Evolutionary conservation across 1,140 invertebrate genomes (phyloP).

Genomic region (Copidosoma floridanum): DNA sequence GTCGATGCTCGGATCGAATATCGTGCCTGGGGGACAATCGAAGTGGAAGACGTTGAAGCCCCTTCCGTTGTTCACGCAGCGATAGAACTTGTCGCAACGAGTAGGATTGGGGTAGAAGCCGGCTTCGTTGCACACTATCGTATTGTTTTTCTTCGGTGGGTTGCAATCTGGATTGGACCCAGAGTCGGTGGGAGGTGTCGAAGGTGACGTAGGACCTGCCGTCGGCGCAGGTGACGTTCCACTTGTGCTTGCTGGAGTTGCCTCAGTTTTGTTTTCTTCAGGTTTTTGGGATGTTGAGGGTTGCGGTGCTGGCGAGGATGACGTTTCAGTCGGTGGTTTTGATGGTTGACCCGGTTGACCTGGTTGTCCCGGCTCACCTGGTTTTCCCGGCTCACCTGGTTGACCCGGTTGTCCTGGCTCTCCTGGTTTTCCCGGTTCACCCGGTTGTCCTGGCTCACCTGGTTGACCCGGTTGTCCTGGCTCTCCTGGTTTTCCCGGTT

Average conservation of each 20-base stretch:
- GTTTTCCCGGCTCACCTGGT: background rate
- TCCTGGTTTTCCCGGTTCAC: background rate
- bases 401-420: background rate
- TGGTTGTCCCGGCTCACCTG: too few species aligned
- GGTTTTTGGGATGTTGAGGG: conserved; percentile 15
- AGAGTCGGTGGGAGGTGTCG: conserved; percentile 14
- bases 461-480: too few species aligned
- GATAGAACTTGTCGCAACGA: conserved; percentile 71
- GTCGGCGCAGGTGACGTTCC: background rate
- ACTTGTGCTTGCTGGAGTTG: background rate
- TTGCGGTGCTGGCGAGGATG: background rate
- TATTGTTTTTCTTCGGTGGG: conserved; percentile 33
- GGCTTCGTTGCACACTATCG: conserved; percentile 53
- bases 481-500: background rate
- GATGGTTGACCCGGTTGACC: background rate
- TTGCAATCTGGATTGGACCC: conserved; percentile 26
- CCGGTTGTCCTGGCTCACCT: too few species aligned
- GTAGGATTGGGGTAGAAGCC: conserved; percentile 67
- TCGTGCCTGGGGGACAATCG: conserved; percentile 58
- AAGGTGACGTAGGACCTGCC: conserved; percentile 21
- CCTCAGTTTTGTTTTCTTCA: conserved; percentile 19
- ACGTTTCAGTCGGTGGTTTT: background rate
- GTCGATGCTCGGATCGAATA: conserved; percentile 58
- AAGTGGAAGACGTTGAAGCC: conserved; percentile 61
- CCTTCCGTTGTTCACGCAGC: conserved; percentile 68